Conservation (phyloP, 1,140 invertebrate genomes). For the Tribolium madens region DNA sequence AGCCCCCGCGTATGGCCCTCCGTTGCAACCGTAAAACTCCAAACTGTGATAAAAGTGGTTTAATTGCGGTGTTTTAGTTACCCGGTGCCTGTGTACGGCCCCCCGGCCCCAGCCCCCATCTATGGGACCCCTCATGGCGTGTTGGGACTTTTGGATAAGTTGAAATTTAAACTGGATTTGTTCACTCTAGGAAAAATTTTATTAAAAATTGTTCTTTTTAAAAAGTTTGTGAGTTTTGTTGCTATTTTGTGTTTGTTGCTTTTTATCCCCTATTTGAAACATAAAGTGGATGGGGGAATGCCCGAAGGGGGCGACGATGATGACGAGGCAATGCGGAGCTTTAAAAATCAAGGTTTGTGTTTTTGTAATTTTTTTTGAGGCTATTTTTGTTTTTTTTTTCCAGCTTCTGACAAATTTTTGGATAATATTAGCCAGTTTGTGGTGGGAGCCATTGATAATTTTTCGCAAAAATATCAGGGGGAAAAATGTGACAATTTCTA, state of each 20-base stretch:
- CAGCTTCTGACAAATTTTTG: conserved; percentile 37
- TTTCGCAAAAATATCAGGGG: conserved; percentile 23
- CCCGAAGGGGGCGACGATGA: conserved; percentile 38
- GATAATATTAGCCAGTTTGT: conserved; percentile 46
- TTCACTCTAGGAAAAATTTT: conserved; percentile 79
- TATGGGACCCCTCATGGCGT: conserved; percentile 65
- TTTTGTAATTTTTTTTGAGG: not conserved
- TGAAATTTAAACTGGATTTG: conserved; percentile 75
- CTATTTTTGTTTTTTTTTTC: conserved; percentile 5
- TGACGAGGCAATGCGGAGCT: conserved; percentile 8
- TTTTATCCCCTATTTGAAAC: conserved; percentile 78
- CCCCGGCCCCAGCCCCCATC: conserved; percentile 61
- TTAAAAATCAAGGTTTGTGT: conserved; percentile 14
- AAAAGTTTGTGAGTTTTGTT: conserved; percentile 82
- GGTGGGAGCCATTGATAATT: conserved; percentile 48
- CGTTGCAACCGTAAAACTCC: conserved; percentile 45
- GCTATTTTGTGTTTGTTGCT: conserved; percentile 78
- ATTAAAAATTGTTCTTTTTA: conserved; percentile 80
- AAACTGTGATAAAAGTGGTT: conserved; percentile 1
- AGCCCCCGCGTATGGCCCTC: conserved; percentile 67
- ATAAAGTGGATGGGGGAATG: conserved; percentile 45
- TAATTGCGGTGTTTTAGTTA: conserved; percentile 30
- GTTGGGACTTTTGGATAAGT: conserved; percentile 67
- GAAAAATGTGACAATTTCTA: conserved; percentile 40
- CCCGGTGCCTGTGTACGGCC: conserved; percentile 48